Evolutionary conservation across 2,797 vertebrate genomes (phyloP).

Genomic region (Columba guinea): DNA sequence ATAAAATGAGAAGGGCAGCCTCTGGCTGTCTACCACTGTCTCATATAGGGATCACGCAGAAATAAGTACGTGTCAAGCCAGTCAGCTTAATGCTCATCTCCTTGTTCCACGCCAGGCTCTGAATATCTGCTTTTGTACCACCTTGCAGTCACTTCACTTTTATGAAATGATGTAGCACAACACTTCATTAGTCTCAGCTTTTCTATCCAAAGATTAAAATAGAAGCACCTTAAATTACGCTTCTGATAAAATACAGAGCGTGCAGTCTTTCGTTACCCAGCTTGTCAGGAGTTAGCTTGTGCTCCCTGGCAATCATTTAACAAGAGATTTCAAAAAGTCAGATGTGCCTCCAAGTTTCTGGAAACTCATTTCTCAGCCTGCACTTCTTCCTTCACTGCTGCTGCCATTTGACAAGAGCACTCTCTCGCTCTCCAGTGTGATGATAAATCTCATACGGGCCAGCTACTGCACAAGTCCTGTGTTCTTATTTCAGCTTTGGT

Average conservation of each 20-base stretch:
- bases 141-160: slow-evolving; percentile 8
- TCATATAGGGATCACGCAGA: background rate
- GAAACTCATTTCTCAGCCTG: background rate
- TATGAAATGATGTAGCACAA: background rate
- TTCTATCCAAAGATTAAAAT: slow-evolving; percentile 11
- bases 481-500: background rate
- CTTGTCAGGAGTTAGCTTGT: background rate
- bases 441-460: background rate
- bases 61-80: background rate
- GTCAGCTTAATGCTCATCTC: background rate
- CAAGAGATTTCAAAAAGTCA: background rate
- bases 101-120: background rate
- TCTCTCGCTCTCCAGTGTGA: background rate
- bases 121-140: background rate
- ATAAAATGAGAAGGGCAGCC: background rate
- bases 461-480: background rate
- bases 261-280: background rate
- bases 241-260: background rate
- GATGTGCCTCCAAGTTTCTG: background rate
- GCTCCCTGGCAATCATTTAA: background rate
- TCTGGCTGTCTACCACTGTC: background rate
- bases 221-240: slow-evolving; percentile 14
- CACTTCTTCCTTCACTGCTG: background rate
- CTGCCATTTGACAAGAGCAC: background rate
- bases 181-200: background rate